Evolutionary conservation across 2,797 vertebrate genomes (phyloP), one percentile per base, ranked within the genome.

Genomic region (Champsocephalus gunnari): DNA sequence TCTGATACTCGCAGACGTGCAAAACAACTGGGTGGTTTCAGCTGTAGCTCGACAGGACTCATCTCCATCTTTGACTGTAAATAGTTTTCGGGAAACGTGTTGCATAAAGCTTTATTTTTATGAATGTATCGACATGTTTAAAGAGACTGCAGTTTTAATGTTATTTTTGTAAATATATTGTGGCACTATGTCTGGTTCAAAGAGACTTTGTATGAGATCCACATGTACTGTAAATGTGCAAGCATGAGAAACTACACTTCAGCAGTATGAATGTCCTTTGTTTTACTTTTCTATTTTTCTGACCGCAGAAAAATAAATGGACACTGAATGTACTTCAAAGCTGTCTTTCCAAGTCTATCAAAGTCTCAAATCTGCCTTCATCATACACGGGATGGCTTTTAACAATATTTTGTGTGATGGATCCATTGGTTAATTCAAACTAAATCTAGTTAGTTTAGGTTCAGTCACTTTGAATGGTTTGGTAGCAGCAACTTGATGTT

Each of bases 61-160:
- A 89, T 93, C 90, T 93, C 90, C 78, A 54, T 78, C 77, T 85
- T 66, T 63, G 75, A 83, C 75, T 93, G 90, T 93, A 92, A 89
- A 92, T 89, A 89, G 73, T 81, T 87, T 88, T 83, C 6, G 28
- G 80, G 76, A 82, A 81, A 79, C 32, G 60, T 79, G 85, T 89
- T 87, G 86, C 86, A 89, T 73, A 93, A 92, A 93, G 88, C 85
- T 93, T 94, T 93, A 93, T 94, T 93, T 93, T 93, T 93, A 93
- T 91, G 86, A 91, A 85, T 70, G 81, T 87, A 77, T 84, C 75
- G 63, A 83, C 68, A 54, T 83, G 87, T 89, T 82, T 77, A 84
- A 86, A 88, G 79, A 88, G 81, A 82, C 85, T 82, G 82, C 89
- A 61, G 87, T 87, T 93, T 90, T 88, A 88, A 83, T 84, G 78